Percentiles rank a stretch among this genome's conserved stretches.
phyloP scores from a whole-genome alignment of 2,888 invertebrate species.

The Dromius quadrimaculatus region DNA sequence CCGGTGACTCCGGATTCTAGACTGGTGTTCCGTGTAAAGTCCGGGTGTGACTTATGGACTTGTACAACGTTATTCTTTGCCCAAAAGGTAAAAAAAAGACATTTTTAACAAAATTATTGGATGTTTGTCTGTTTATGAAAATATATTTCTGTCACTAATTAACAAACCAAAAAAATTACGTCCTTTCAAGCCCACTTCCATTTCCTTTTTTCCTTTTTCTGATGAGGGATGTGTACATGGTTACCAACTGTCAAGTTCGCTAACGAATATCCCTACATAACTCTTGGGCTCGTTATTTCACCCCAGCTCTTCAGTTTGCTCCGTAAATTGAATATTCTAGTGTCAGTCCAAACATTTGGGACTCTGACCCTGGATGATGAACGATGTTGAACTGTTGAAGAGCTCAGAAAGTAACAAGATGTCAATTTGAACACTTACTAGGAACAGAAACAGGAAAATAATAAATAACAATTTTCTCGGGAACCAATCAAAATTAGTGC shows the following conservation, averaged over 20 bases:
- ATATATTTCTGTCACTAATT: too few species aligned
- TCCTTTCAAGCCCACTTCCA: too few species aligned
- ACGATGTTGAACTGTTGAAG: neutral
- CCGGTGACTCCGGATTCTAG: constrained; percentile 19
- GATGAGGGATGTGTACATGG: constrained; percentile 19
- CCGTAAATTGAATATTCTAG: constrained; percentile 28
- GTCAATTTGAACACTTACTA: constrained; percentile 5
- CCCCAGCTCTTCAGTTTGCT: constrained; percentile 12
- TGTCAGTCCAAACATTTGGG: neutral
- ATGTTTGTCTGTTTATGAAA: too few species aligned
- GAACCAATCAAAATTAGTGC: too few species aligned
- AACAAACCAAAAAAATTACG: too few species aligned
- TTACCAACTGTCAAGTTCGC: constrained; percentile 39
- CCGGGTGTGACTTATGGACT: constrained; percentile 35
- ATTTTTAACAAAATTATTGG: too few species aligned
- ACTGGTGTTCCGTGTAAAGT: constrained; percentile 8
- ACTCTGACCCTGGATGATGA: neutral
- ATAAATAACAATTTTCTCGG: too few species aligned
- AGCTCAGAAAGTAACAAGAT: neutral
- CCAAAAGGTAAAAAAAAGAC: too few species aligned
- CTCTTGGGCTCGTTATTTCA: constrained; percentile 37
- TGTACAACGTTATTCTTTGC: constrained; percentile 18
- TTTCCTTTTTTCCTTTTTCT: too few species aligned
- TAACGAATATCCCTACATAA: constrained; percentile 39
- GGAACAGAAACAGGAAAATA: too few species aligned